Evolutionary conservation across 1,140 invertebrate species (phyloP).

Genomic region (Drosophila teissieri): DNA sequence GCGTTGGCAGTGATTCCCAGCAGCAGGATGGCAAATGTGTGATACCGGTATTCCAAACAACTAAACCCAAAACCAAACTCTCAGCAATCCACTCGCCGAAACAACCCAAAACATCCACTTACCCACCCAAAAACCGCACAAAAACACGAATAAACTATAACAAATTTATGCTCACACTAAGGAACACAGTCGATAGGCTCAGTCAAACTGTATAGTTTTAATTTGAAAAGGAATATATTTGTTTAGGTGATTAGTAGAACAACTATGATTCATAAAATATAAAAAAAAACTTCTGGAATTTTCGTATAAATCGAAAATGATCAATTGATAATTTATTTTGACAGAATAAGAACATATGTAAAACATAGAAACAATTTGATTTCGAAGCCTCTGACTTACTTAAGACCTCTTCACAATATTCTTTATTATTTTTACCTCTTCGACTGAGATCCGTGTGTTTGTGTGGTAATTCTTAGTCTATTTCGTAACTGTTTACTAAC

Average conservation of each 20-base stretch:
- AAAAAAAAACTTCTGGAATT: too few relatives aligned
- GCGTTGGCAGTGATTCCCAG: slow-evolving; percentile 42
- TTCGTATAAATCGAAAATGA: too few relatives aligned
- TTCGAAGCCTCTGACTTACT: too few relatives aligned
- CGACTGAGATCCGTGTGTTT: slow-evolving; percentile 15
- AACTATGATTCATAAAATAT: background rate
- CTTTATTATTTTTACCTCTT: background rate
- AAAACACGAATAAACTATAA: slow-evolving; percentile 34
- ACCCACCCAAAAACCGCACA: slow-evolving; percentile 37
- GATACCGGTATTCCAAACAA: slow-evolving; percentile 81
- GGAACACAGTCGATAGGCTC: slow-evolving; percentile 10
- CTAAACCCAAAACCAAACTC: slow-evolving; percentile 30
- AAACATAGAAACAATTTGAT: too few relatives aligned
- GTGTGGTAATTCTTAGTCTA: slow-evolving; percentile 31
- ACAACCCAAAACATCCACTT: slow-evolving; percentile 36
- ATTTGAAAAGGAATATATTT: too few relatives aligned
- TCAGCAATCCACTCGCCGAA: slow-evolving; percentile 35
- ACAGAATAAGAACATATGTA: too few relatives aligned
- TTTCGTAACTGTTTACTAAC: slow-evolving; percentile 53
- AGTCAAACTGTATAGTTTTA: background rate
- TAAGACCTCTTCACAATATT: too few relatives aligned
- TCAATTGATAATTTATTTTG: background rate
- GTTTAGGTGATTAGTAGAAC: background rate
- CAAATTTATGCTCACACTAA: slow-evolving; percentile 4
- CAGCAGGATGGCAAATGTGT: slow-evolving; percentile 66